phyloP scores from a whole-genome alignment of 2,113 vertebrate genomes.

The Actenoides hombroni region DNA sequence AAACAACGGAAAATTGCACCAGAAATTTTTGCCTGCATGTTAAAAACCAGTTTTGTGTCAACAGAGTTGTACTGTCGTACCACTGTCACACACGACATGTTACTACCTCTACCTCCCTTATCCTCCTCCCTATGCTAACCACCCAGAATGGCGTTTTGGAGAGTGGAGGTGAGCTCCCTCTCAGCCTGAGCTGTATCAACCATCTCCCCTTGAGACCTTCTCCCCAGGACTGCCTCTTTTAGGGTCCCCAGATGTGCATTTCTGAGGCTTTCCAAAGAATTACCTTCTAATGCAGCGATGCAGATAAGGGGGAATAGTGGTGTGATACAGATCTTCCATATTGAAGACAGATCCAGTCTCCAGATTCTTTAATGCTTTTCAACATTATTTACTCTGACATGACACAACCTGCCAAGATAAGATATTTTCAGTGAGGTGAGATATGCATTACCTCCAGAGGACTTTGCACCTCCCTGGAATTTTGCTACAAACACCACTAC shows the following conservation, averaged over 20 bases:
- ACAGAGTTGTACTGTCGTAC: neutral
- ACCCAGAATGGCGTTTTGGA: neutral
- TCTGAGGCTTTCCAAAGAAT: neutral
- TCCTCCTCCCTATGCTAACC: neutral
- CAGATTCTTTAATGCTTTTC: conserved; percentile 10
- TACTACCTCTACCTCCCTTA: neutral
- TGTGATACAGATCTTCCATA: conserved; percentile 7
- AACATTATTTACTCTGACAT: conserved; percentile 26
- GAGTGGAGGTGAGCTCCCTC: neutral
- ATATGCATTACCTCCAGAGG: neutral
- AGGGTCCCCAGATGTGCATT: neutral
- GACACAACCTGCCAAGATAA: conserved; percentile 31
- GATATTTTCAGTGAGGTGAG: conserved; percentile 11
- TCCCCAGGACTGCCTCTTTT: neutral
- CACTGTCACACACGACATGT: rapidly evolving
- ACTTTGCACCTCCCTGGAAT: conserved; percentile 23
- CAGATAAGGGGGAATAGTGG: neutral
- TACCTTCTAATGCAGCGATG: neutral
- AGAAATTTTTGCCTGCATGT: neutral
- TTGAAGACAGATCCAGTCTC: neutral
- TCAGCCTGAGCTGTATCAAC: neutral
- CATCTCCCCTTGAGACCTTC: neutral
- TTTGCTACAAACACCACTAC: neutral
- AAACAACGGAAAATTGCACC: neutral
- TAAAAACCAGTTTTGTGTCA: neutral